Percentiles rank a stretch among this genome's conserved stretches.
Conservation (phyloP, 2,797 vertebrate genomes). For the Melanotaenia trifasciata region DNA sequence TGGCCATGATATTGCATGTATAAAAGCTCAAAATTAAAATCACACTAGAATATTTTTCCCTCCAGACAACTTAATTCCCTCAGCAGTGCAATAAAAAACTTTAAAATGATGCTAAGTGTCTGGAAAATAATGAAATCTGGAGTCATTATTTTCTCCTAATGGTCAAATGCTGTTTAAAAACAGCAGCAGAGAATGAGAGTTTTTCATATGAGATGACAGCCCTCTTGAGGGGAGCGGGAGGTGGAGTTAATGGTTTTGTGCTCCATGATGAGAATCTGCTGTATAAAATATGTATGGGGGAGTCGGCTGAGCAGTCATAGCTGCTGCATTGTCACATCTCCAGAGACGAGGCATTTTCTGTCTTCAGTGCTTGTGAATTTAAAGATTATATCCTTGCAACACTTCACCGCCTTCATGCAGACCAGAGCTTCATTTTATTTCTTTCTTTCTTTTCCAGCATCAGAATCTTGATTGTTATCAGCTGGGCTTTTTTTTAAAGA, state of each 20-base stretch:
- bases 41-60: constrained; percentile 7
- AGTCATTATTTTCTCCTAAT: constrained; percentile 32
- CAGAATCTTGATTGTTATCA: neutral
- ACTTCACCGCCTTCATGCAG: neutral
- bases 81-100: constrained; percentile 2
- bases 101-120: constrained; percentile 4
- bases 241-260: constrained; percentile 52
- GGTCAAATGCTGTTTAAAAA: constrained; percentile 10
- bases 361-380: constrained; percentile 30
- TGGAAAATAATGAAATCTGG: constrained; percentile 15
- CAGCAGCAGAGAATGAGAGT: constrained; percentile 31
- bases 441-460: too few relatives aligned
- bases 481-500: neutral
- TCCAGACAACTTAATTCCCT: neutral
- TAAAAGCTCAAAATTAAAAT: constrained; percentile 31
- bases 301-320: constrained; percentile 41
- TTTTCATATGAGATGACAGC: constrained; percentile 46
- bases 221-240: constrained; percentile 43
- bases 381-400: constrained; percentile 5
- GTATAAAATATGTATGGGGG: constrained; percentile 74
- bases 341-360: constrained; percentile 32
- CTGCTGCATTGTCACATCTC: constrained; percentile 43
- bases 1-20: constrained; percentile 7
- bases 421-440: neutral
- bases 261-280: constrained; percentile 52